Evolutionary conservation across 2,888 invertebrate genomes (phyloP).

Genomic region (Heteropelma amictum): DNA sequence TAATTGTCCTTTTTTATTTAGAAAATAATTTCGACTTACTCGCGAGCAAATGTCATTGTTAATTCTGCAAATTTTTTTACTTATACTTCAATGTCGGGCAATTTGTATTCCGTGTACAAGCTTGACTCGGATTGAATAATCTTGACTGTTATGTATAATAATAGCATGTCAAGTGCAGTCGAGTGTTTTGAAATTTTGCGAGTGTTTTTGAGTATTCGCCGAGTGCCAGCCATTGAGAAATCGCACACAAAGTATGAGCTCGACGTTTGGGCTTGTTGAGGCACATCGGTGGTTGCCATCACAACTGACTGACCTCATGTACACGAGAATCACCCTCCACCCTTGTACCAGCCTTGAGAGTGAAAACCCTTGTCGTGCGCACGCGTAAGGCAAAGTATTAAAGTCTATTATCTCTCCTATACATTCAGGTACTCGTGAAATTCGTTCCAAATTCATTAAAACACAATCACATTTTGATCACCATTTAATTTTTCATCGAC

Average conservation of each 20-base stretch:
- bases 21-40: too few species aligned
- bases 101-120: neutral
- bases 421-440: too few species aligned
- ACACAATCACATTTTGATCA: too few species aligned
- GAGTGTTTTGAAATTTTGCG: slow-evolving; percentile 24
- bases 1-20: too few species aligned
- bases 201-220: slow-evolving; percentile 18
- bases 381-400: neutral
- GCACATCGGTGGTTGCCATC: slow-evolving; percentile 64
- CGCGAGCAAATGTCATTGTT: too few species aligned
- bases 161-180: slow-evolving; percentile 38
- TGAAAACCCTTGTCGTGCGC: slow-evolving; percentile 5
- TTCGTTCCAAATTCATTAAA: too few species aligned
- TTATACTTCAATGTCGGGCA: neutral
- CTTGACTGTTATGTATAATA: neutral
- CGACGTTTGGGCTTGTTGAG: slow-evolving; percentile 40
- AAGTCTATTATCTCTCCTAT: neutral
- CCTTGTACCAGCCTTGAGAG: slow-evolving; percentile 19
- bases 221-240: slow-evolving; percentile 43
- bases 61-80: neutral
- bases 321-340: slow-evolving; percentile 33
- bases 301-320: slow-evolving; percentile 62
- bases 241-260: slow-evolving; percentile 10
- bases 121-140: neutral
- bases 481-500: too few species aligned